A percentile compares a stretch with the other conserved stretches of the same genome.
Evolutionary conservation across 2,797 vertebrate species (phyloP).

Genomic region (Odontamblyopus lacepedii): DNA sequence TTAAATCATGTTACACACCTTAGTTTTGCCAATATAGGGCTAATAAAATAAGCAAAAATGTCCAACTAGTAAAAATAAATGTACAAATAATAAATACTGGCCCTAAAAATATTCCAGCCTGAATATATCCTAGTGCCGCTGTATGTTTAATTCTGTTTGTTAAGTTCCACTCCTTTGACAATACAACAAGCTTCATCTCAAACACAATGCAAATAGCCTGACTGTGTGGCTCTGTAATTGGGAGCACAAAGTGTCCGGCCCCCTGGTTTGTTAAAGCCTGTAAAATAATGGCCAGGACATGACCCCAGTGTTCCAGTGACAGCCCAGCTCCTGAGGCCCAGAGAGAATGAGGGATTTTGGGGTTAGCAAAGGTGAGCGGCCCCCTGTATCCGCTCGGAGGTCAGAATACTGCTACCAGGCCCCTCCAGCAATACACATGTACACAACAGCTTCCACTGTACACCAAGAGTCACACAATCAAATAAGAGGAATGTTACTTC

Average conservation of each 20-base stretch:
- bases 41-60: too few species aligned
- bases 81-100: too few species aligned
- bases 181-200: not conserved
- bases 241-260: not conserved
- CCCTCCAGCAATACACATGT: constrained; percentile 13
- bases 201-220: constrained; percentile 1
- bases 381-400: constrained; percentile 17
- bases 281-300: not conserved
- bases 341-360: constrained; percentile 8
- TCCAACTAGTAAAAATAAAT: too few species aligned
- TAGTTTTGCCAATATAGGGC: too few species aligned
- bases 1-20: too few species aligned
- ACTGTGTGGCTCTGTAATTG: not conserved
- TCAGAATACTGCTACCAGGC: constrained; percentile 20
- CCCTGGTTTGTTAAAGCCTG: not conserved
- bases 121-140: not conserved
- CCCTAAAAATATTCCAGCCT: too few species aligned
- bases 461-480: not conserved
- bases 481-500: too few species aligned
- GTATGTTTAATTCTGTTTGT: not conserved
- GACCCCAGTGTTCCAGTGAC: constrained; percentile 13
- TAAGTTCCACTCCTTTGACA: not conserved
- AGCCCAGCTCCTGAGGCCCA: constrained; percentile 1
- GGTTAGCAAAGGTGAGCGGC: constrained; percentile 13
- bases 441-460: constrained; percentile 18